phyloP scores from a whole-genome alignment of 2,797 vertebrate genomes.

The Somateria mollissima region DNA sequence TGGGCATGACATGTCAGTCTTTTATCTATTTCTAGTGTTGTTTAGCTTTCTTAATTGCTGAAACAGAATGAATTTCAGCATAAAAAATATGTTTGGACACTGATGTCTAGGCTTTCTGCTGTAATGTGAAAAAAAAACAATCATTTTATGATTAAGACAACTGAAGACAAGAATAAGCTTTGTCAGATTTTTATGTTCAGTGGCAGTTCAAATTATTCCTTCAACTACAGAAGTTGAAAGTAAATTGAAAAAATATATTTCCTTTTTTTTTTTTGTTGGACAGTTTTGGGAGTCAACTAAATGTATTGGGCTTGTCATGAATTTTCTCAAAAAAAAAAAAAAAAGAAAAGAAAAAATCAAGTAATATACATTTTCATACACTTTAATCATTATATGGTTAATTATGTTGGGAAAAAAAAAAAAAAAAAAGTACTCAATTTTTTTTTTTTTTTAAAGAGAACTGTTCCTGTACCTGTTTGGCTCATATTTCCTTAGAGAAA shows the following conservation, averaged over 20 bases:
- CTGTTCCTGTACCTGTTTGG: not conserved
- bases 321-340: not conserved
- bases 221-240: not conserved
- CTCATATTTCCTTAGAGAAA: not conserved
- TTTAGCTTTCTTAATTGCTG: not conserved
- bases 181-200: not conserved
- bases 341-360: not conserved
- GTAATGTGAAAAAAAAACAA: not conserved
- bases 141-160: not conserved
- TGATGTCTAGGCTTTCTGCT: not conserved
- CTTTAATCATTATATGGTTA: not conserved
- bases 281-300: too few relatives aligned
- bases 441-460: not conserved
- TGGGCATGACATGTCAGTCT: not conserved
- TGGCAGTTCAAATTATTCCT: not conserved
- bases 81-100: not conserved
- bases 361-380: not conserved
- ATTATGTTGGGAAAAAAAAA: not conserved
- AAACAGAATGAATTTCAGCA: not conserved
- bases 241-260: not conserved
- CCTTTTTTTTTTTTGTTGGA: too few relatives aligned
- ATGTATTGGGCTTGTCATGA: rapidly evolving
- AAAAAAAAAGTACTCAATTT: too few relatives aligned
- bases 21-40: not conserved
- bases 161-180: not conserved